These are phyloP conservation scores for Dryocosmus kuriphilus DNA, from an alignment of 2,888 invertebrate species.

Conservation along the genomic window DNA sequence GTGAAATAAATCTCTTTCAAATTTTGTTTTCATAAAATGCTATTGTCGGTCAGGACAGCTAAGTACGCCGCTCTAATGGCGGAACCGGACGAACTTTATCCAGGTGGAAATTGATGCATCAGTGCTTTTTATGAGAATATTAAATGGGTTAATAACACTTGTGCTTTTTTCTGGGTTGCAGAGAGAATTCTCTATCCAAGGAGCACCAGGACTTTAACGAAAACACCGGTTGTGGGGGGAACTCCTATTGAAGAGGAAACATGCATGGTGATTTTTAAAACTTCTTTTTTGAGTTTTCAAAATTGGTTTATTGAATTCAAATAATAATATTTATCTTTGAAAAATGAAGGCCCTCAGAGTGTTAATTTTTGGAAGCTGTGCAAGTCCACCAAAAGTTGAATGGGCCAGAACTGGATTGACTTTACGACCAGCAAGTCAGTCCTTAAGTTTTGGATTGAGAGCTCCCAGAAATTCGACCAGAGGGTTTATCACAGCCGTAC, in stretches of 20 bases:
- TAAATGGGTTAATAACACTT: background rate
- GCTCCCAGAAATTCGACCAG: slow-evolving; percentile 84
- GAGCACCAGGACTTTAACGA: slow-evolving; percentile 79
- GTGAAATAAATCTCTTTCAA: background rate
- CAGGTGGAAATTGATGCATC: slow-evolving; percentile 63
- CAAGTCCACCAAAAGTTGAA: slow-evolving; percentile 85
- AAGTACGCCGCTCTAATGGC: slow-evolving; percentile 72
- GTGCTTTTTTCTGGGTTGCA: slow-evolving; percentile 72
- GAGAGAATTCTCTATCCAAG: slow-evolving; percentile 83
- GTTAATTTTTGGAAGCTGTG: slow-evolving; percentile 83
- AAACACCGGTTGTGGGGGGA: slow-evolving; percentile 82
- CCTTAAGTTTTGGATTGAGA: slow-evolving; percentile 83
- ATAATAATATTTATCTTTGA: no score
- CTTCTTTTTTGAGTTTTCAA: background rate
- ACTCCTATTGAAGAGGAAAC: slow-evolving; percentile 82
- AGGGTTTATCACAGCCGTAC: slow-evolving; percentile 82
- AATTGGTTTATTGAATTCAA: no score
- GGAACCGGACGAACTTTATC: slow-evolving; percentile 73
- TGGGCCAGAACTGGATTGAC: slow-evolving; percentile 85
- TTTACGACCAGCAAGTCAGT: slow-evolving; percentile 81
- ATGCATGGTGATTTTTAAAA: slow-evolving; percentile 80
- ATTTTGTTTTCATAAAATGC: slow-evolving; percentile 58
- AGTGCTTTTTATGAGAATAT: slow-evolving; percentile 32
- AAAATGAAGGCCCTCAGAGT: slow-evolving; percentile 81
- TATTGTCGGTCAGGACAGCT: slow-evolving; percentile 69